Conservation (phyloP, 2,113 vertebrate genomes). For the Baryphthengus martii region DNA sequence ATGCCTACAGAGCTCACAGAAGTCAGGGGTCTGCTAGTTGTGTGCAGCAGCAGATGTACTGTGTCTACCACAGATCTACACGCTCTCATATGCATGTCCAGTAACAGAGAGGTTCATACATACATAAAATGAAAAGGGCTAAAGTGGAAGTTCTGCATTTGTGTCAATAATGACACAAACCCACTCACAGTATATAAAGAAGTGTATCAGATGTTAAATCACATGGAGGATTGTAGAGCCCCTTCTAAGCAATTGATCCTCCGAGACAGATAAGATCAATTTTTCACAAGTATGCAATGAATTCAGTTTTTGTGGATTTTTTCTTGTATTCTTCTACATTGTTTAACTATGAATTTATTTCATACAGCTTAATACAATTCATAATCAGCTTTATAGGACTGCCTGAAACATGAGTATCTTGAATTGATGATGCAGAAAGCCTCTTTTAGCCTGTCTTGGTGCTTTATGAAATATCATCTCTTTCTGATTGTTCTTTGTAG, state of each 20-base stretch:
- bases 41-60: neutral
- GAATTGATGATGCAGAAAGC: neutral
- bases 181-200: neutral
- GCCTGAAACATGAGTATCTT: neutral
- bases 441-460: neutral
- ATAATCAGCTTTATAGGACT: neutral
- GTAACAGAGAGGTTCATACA: neutral
- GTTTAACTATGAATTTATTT: neutral
- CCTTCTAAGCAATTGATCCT: neutral
- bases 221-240: neutral
- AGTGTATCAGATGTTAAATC: neutral
- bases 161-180: neutral
- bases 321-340: neutral
- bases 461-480: neutral
- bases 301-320: neutral
- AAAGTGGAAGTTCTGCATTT: neutral
- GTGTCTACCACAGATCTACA: neutral
- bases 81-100: rapidly evolving
- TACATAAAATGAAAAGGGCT: rapidly evolving
- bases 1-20: neutral
- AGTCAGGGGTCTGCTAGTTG: neutral
- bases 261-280: neutral
- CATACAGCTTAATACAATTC: neutral
- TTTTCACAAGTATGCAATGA: neutral
- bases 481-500: neutral